Conservation (phyloP, 2,797 vertebrate genomes). For the Thamnophis elegans region DNA sequence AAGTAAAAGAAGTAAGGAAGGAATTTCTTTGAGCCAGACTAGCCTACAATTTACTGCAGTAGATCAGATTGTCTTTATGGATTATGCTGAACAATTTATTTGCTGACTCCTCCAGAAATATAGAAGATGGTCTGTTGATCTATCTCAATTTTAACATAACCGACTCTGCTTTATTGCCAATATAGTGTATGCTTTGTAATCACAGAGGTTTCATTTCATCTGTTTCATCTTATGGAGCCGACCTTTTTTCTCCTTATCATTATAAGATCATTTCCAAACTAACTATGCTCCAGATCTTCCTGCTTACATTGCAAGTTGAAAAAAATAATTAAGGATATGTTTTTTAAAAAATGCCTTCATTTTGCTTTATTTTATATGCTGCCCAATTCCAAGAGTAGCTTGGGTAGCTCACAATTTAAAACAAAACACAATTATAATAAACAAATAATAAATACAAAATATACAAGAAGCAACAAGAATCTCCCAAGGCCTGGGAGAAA, state of each 20-base stretch:
- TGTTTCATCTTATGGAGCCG: constrained; percentile 22
- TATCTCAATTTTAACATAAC: constrained; percentile 53
- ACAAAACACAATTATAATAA: neutral
- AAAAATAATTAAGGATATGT: neutral
- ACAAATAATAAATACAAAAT: neutral
- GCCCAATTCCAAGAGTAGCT: neutral
- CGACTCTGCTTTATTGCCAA: constrained; percentile 42
- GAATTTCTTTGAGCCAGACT: constrained; percentile 15
- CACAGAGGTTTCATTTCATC: constrained; percentile 36
- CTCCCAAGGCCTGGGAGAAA: neutral
- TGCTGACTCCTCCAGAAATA: constrained; percentile 60
- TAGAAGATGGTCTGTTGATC: constrained; percentile 63
- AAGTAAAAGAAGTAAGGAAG: neutral
- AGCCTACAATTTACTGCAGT: neutral
- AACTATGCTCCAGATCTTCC: constrained; percentile 38
- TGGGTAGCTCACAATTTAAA: neutral
- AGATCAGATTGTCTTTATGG: constrained; percentile 1
- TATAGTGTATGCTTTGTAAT: constrained; percentile 51
- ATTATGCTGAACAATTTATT: constrained; percentile 14
- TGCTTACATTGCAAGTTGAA: neutral
- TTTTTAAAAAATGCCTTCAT: neutral
- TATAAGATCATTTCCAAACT: constrained; percentile 42
- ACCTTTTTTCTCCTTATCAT: constrained; percentile 32
- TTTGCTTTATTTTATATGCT: neutral
- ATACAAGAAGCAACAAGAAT: neutral